phyloP scores from a whole-genome alignment of 1,140 invertebrate species.

The Tetranychus cinnabarinus region DNA sequence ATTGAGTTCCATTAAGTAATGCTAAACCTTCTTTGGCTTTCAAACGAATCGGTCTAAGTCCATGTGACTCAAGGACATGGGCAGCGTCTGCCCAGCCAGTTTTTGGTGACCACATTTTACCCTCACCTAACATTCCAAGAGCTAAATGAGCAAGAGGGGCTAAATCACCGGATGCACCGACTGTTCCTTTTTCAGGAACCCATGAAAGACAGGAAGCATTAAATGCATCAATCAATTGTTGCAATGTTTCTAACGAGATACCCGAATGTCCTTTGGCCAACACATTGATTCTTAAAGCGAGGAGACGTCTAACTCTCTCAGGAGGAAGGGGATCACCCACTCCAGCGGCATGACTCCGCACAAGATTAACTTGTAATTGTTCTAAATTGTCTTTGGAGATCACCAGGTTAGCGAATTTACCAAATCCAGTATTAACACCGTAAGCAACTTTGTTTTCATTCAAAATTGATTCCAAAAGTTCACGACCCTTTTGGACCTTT shows the following conservation, averaged over 20 bases:
- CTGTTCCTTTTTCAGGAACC: conserved; percentile 46
- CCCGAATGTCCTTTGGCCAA: conserved; percentile 47
- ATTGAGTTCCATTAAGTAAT: conserved; percentile 47
- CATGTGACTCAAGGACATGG: conserved; percentile 28
- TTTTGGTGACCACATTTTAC: conserved; percentile 45
- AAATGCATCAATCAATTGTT: conserved; percentile 39
- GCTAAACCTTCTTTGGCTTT: conserved; percentile 43
- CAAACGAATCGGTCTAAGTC: conserved; percentile 32
- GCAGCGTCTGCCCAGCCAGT: conserved; percentile 44
- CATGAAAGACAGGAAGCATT: conserved; percentile 45
- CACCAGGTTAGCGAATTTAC: conserved; percentile 38
- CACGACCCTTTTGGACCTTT: conserved; percentile 28
- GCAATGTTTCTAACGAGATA: conserved; percentile 34
- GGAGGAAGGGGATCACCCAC: conserved; percentile 38
- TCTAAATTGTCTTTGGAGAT: conserved; percentile 34
- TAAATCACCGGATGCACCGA: conserved; percentile 46
- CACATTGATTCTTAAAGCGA: conserved; percentile 44
- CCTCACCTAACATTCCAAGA: conserved; percentile 44
- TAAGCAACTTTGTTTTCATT: conserved; percentile 39
- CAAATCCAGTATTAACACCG: conserved; percentile 52
- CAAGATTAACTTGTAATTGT: conserved; percentile 41
- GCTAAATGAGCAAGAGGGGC: conserved; percentile 44
- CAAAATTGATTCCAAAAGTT: conserved; percentile 34
- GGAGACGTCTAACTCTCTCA: conserved; percentile 36
- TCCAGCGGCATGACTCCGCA: conserved; percentile 41